phyloP scores from a whole-genome alignment of 2,888 invertebrate genomes.

The Tachina fera region DNA sequence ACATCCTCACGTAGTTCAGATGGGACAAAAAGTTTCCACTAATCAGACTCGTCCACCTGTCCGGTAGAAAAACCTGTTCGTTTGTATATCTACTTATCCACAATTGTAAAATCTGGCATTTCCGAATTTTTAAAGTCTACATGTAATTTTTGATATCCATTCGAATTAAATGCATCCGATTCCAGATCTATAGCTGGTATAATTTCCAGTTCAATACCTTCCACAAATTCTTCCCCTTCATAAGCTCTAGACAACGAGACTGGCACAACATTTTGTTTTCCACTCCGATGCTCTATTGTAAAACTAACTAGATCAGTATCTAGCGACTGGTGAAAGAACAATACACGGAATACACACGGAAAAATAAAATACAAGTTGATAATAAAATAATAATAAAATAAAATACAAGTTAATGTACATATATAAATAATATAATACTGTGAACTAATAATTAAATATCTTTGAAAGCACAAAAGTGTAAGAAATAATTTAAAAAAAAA shows the following conservation, averaged over 20 bases:
- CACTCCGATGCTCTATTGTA: no score
- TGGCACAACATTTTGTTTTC: no score
- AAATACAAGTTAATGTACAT: no score
- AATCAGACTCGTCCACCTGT: neutral
- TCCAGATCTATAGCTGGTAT: neutral
- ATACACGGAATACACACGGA: no score
- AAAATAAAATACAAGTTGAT: no score
- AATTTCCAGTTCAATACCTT: neutral
- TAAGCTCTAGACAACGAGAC: neutral
- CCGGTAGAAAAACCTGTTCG: neutral
- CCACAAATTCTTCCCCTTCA: neutral
- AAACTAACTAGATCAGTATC: no score
- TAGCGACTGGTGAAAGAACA: no score
- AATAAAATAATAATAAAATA: no score
- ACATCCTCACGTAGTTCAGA: constrained; percentile 1
- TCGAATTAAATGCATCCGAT: neutral
- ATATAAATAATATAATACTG: no score
- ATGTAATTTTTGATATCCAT: neutral
- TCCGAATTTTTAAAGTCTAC: neutral
- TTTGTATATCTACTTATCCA: neutral
- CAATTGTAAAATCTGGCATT: no score
- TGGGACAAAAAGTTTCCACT: constrained; percentile 2
- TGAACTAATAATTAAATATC: no score
- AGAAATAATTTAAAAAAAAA: constrained; percentile 17
- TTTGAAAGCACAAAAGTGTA: no score